Conservation (phyloP, 2,888 invertebrate species). For the Drosophila stalkeri region DNA sequence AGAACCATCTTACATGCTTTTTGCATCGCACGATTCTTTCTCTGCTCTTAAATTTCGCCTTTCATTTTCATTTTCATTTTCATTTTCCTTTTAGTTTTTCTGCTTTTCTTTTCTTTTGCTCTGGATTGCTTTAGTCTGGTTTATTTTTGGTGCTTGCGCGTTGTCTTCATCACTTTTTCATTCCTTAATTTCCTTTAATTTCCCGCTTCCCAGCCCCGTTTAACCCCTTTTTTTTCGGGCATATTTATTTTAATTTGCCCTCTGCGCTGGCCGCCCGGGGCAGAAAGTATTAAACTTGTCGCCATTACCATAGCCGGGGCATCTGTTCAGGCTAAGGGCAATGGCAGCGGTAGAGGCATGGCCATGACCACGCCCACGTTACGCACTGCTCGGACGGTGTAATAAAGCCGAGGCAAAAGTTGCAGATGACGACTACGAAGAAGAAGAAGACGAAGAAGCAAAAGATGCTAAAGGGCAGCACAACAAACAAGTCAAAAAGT, state of each 20-base stretch:
- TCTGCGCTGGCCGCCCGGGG: slow-evolving; percentile 24
- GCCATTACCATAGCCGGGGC: slow-evolving; percentile 37
- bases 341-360: background rate
- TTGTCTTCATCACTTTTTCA: slow-evolving; percentile 40
- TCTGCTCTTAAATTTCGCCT: slow-evolving; percentile 18
- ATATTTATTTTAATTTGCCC: slow-evolving; percentile 66
- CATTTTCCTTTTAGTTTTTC: background rate
- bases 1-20: slow-evolving; percentile 11
- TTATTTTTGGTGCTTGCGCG: slow-evolving; percentile 17
- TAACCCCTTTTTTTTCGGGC: slow-evolving; percentile 43
- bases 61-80: too few relatives aligned
- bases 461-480: background rate
- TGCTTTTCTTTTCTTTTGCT: background rate
- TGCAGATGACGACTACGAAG: background rate
- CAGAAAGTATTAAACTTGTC: slow-evolving; percentile 67
- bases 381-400: slow-evolving; percentile 23
- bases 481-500: background rate
- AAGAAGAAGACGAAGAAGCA: background rate
- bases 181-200: slow-evolving; percentile 62
- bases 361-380: slow-evolving; percentile 7
- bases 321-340: slow-evolving; percentile 35
- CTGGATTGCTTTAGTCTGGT: slow-evolving; percentile 7
- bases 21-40: background rate
- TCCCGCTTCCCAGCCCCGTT: slow-evolving; percentile 29
- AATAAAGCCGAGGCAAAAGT: slow-evolving; percentile 20